Evolutionary conservation across 1,140 invertebrate species (phyloP).

Genomic region (Plectrocnemia conspersa): DNA sequence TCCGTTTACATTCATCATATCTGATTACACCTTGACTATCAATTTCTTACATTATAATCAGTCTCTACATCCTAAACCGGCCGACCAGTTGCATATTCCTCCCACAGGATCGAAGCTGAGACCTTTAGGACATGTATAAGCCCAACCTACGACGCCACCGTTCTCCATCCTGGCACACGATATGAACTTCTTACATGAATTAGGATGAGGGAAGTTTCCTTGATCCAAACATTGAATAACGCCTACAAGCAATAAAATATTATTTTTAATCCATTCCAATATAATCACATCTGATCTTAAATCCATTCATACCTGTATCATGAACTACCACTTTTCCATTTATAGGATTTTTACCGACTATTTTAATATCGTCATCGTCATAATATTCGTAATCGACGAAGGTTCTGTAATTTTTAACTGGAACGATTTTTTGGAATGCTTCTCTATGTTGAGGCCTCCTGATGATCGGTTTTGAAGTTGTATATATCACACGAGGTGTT

Average conservation of each 20-base stretch:
- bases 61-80: slow-evolving; percentile 67
- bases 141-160: slow-evolving; percentile 71
- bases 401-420: slow-evolving; percentile 38
- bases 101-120: slow-evolving; percentile 82
- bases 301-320: slow-evolving; percentile 42
- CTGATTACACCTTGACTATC: no score
- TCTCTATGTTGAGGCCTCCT: slow-evolving; percentile 23
- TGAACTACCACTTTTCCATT: slow-evolving; percentile 58
- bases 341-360: slow-evolving; percentile 52
- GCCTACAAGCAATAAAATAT: slow-evolving; percentile 42
- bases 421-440: slow-evolving; percentile 27
- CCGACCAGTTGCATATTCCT: slow-evolving; percentile 85
- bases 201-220: slow-evolving; percentile 83
- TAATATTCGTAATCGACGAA: slow-evolving; percentile 64
- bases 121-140: slow-evolving; percentile 79
- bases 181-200: slow-evolving; percentile 84
- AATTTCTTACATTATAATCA: no score
- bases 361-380: slow-evolving; percentile 56
- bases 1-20: slow-evolving; percentile 1
- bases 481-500: slow-evolving; percentile 17
- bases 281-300: slow-evolving; percentile 12
- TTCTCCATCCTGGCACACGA: slow-evolving; percentile 78
- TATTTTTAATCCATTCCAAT: background rate
- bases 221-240: slow-evolving; percentile 77
- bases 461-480: slow-evolving; percentile 6